A percentile compares a stretch with the other conserved stretches of the same genome.
Evolutionary conservation across 2,113 vertebrate genomes (phyloP).

Genomic region (Cnemophilus loriae): DNA sequence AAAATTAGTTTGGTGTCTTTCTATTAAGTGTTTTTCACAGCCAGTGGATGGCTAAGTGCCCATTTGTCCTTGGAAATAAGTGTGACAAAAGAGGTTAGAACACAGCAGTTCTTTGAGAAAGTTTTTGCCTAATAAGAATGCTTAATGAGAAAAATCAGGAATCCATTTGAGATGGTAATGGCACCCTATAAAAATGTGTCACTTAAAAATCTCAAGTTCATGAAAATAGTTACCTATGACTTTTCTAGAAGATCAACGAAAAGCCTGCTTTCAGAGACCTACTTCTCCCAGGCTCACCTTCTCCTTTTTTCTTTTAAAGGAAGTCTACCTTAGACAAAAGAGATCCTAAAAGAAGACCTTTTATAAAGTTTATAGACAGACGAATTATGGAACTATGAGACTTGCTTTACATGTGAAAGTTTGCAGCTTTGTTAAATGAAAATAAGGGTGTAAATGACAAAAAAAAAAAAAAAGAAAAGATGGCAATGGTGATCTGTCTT

Average conservation of each 20-base stretch:
- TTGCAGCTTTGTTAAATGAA: not conserved
- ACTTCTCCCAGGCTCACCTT: not conserved
- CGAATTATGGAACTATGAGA: not conserved
- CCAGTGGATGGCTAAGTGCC: not conserved
- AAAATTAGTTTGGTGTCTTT: constrained; percentile 2
- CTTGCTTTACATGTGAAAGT: not conserved
- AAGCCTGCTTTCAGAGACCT: not conserved
- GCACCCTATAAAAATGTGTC: not conserved
- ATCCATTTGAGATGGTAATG: not conserved
- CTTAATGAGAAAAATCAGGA: not conserved
- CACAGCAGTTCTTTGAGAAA: not conserved
- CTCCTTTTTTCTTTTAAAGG: not conserved
- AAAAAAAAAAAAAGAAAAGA: not conserved
- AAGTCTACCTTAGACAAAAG: not conserved
- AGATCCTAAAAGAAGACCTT: not conserved
- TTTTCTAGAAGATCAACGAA: not conserved
- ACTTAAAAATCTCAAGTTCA: not conserved
- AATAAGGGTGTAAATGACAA: not conserved
- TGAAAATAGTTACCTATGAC: not conserved
- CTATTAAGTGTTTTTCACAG: constrained; percentile 13
- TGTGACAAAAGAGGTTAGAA: constrained; percentile 21
- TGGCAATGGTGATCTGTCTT: not conserved
- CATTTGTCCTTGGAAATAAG: constrained; percentile 27
- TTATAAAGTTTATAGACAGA: not conserved
- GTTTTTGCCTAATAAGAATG: not conserved